Percentiles rank a stretch among this genome's conserved stretches.
Conservation (phyloP, 1,140 invertebrate species). For the Vanessa atalanta region DNA sequence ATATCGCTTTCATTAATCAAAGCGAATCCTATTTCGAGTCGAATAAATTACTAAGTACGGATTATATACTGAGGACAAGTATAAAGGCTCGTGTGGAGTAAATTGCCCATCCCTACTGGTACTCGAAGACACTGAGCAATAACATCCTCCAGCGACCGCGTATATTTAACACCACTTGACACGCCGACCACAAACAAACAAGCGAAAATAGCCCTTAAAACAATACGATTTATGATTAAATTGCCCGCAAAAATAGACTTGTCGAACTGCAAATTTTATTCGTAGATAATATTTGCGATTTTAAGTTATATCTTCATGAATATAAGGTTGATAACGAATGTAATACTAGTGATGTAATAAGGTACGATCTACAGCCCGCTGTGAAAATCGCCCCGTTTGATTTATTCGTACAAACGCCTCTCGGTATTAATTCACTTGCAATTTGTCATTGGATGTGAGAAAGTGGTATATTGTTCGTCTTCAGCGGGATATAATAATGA, state of each 20-base stretch:
- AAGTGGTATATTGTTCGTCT: conserved; percentile 73
- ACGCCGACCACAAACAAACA: conserved; percentile 7
- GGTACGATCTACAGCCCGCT: conserved; percentile 54
- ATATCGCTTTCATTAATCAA: conserved; percentile 29
- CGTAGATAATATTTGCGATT: conserved; percentile 4
- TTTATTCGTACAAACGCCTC: conserved; percentile 69
- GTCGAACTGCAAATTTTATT: conserved; percentile 3
- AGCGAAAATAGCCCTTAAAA: conserved; percentile 29
- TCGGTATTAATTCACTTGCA: conserved; percentile 73
- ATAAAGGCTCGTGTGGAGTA: conserved; percentile 44
- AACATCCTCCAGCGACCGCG: conserved; percentile 66
- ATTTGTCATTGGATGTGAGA: conserved; percentile 77
- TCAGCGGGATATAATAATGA: conserved; percentile 65
- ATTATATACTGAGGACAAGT: conserved; percentile 46
- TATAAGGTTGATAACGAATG: conserved; percentile 29
- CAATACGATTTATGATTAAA: conserved; percentile 26
- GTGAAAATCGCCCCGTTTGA: conserved; percentile 65
- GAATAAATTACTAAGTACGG: conserved; percentile 43
- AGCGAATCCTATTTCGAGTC: conserved; percentile 41
- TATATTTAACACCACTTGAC: conserved; percentile 65
- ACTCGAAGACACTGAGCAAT: conserved; percentile 75
- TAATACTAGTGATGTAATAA: conserved; percentile 35
- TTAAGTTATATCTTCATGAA: conserved; percentile 35
- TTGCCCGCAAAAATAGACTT: conserved; percentile 38
- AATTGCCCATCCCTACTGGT: conserved; percentile 64